Evolutionary conservation across 2,888 invertebrate genomes (phyloP), one percentile per base, ranked within the genome.

Genomic region (Eutolmus rufibarbis): DNA sequence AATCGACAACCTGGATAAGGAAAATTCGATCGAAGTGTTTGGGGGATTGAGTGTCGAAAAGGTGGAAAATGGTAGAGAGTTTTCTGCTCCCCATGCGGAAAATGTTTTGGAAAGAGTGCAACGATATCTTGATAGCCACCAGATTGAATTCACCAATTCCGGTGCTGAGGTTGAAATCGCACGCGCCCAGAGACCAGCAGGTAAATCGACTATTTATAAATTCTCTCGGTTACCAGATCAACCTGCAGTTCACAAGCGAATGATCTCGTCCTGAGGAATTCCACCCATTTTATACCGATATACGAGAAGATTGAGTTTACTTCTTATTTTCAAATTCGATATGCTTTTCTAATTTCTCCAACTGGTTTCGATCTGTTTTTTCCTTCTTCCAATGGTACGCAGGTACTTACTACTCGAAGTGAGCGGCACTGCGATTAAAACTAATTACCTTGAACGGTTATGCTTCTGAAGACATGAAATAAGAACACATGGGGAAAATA

Each of bases 31-130:
- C 46, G 90, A 92, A 31, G 88, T 94, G 51, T 91, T 93, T 87
- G 93, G 93, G 87, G 94, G 93, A 74, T 90, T 93, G 85, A 91
- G 91, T 88, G 90, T 93, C 88, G 93, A 93, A 90, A 92, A 92
- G 74, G 89, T 90, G 57, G 92, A 92, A 86, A 90, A 90, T 87
- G 89, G 40, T 51, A 91, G 91, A 56, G 91, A 91, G 88, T 90
- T 91, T 88, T 92, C 92, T 51, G 91, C 91, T 81, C 86, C 89
- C n/a, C 87, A 88, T 76, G 90, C 90, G 28, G 93, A 93, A 89
- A 92, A 92, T 88, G 90, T 94, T 46, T 90, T 93, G 86, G 94
- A 94, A 88, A 93, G 94, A 89, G 91, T 93, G 89, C 91, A 93
- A 88, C 92, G 93, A 88, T 94, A 93, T 90, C 90, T 94, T 89